Percentiles rank a stretch among this genome's conserved stretches.
Evolutionary conservation across 2,113 vertebrate genomes (phyloP).

Genomic region (Glaucidium brasilianum): DNA sequence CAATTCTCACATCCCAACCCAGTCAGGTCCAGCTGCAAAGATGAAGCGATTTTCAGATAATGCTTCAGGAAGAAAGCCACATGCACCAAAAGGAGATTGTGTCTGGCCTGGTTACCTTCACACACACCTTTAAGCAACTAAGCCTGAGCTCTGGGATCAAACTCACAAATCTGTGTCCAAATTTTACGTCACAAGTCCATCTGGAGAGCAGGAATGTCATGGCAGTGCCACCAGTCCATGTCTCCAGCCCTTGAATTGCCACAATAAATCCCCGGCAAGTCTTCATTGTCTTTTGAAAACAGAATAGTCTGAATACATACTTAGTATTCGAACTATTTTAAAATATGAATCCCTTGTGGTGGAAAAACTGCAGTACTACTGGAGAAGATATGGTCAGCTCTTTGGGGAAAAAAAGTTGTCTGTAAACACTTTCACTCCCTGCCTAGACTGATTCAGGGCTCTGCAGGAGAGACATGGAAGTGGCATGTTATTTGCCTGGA

Average conservation of each 20-base stretch:
- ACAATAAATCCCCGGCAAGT: background rate
- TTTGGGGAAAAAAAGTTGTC: background rate
- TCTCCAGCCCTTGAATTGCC: fast-evolving
- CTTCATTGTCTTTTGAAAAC: background rate
- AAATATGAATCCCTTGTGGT: background rate
- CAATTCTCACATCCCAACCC: background rate
- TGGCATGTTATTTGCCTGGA: background rate
- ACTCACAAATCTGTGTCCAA: background rate
- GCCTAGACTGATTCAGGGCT: background rate
- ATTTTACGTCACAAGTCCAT: background rate
- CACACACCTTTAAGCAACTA: background rate
- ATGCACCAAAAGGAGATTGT: background rate
- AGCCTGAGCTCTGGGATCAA: background rate
- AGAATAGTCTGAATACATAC: background rate
- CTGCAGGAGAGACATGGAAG: background rate
- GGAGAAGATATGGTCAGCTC: background rate
- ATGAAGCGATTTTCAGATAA: background rate
- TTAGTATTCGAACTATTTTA: background rate
- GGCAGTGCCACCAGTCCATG: background rate
- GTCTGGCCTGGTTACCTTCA: background rate
- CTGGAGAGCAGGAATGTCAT: background rate
- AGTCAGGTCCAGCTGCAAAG: background rate
- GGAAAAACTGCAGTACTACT: background rate
- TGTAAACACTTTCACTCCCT: background rate
- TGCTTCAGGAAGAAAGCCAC: background rate